These are phyloP conservation scores for Pimpla rufipes DNA, from an alignment of 2,888 invertebrate species.

Conservation along the genomic window DNA sequence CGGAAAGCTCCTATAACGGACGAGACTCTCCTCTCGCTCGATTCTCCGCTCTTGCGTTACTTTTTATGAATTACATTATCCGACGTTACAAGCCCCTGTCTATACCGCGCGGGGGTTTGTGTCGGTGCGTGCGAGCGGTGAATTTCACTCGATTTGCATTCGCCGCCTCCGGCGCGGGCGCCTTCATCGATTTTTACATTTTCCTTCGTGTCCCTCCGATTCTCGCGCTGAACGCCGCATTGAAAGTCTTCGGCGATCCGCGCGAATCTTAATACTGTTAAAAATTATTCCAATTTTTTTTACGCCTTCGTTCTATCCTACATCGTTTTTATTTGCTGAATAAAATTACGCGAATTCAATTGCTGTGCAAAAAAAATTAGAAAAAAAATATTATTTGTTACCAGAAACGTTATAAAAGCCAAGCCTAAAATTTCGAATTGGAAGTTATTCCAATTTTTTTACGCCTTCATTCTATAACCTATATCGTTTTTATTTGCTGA, in stretches of 20 bases:
- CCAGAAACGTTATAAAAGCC: too few relatives aligned
- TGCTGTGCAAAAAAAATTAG: not conserved
- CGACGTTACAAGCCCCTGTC: not conserved
- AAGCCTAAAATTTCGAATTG: not conserved
- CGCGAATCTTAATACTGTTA: not conserved
- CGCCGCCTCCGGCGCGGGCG: constrained; percentile 12
- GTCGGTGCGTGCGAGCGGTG: constrained; percentile 9
- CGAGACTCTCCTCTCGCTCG: constrained; percentile 34
- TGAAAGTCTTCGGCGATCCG: not conserved
- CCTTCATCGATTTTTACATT: constrained; percentile 1
- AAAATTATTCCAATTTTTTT: not conserved
- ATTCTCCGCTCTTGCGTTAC: constrained; percentile 23
- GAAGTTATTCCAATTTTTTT: too few relatives aligned
- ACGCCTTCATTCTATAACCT: too few relatives aligned
- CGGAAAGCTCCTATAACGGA: constrained; percentile 34
- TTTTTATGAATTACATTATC: constrained; percentile 35
- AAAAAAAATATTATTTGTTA: not conserved
- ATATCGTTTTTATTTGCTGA: too few relatives aligned
- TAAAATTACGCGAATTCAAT: too few relatives aligned
- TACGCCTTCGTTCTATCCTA: too few relatives aligned
- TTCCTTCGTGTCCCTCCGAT: not conserved
- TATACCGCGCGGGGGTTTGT: not conserved
- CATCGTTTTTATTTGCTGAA: too few relatives aligned
- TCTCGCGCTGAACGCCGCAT: not conserved
- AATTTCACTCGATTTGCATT: constrained; percentile 36